A percentile compares a stretch with the other conserved stretches of the same genome.
These are phyloP conservation scores for Pimephales promelas DNA, from an alignment of 2,113 vertebrate genomes.

Conservation along the genomic window DNA sequence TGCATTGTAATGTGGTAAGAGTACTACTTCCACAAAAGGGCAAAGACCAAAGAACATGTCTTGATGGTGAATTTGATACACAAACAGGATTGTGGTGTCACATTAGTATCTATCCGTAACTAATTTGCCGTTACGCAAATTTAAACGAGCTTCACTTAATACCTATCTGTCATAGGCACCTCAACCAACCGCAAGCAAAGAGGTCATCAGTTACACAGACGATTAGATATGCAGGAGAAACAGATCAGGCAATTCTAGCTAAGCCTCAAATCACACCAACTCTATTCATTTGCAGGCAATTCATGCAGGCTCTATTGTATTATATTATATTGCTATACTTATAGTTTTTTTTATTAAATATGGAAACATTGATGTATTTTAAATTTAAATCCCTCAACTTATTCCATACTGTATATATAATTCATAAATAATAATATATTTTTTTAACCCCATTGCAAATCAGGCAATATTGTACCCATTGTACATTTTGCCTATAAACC, in stretches of 20 bases:
- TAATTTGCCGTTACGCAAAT: conserved; percentile 4
- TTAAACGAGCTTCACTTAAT: conserved; percentile 17
- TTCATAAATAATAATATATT: too few relatives aligned
- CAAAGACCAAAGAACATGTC: neutral
- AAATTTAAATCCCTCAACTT: neutral
- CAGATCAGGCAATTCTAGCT: neutral
- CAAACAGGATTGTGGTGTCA: neutral
- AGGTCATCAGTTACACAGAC: conserved; percentile 30
- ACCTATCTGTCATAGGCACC: conserved; percentile 1
- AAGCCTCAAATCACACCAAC: neutral
- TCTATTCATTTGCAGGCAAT: neutral
- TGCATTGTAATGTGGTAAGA: neutral
- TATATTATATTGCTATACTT: neutral
- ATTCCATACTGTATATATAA: neutral
- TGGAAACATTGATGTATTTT: neutral
- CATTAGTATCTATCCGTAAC: conserved; percentile 10
- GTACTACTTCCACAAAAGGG: neutral
- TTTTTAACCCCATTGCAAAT: too few relatives aligned
- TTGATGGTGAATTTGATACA: neutral
- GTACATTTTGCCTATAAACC: too few relatives aligned
- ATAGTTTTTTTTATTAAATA: neutral
- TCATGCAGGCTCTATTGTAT: neutral
- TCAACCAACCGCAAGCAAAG: neutral
- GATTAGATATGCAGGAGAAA: neutral
- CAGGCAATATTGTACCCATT: too few relatives aligned